Base-by-base conservation (phyloP, 2,888 invertebrate genomes). In the Luffia ferchaultella region DNA sequence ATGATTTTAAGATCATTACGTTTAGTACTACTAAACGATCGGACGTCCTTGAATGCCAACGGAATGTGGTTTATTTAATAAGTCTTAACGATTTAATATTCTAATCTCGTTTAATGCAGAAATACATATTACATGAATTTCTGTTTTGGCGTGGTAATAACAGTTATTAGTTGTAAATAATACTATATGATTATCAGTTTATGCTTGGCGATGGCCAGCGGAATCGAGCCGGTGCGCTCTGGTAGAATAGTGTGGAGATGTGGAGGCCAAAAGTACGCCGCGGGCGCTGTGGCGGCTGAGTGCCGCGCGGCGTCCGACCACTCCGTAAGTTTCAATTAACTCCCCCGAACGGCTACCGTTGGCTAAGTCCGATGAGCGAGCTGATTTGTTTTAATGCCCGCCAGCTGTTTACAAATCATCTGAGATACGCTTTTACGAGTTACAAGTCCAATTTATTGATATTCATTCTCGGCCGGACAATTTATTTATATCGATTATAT, bases 401-500 rank as follows among this genome's bases (percentile, higher is more conserved):
- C 76, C 72, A 76, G 80, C 79, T 77, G 78, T 77, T 79, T 78
- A 80, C 76, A 77, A 51, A 73, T 76, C 76, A 80, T 78, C 77
- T 76, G 78, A 76, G 73, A 78, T 77, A 78, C 75, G 76, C 78
- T 79, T 79, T 79, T 78, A 80, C 69, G 72, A 73, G 73, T 75
- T 65, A 69, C 73, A 70, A 73, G 75, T 77, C 73, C 76, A 78
- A 82, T 79, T 79, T 82, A 79, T 78, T 71, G 73, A 74, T 76
- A 75, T 75, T 74, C 70, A 68, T 76, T 76, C 73, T 67, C 65
- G 67, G 68, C 63, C 70, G 63, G 67, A 74, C 76, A 76, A 79
- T 80, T 78, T 79, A 80, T 79, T 74, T 72, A 70, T 75, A 73
- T 74, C 68, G 75, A 73, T 77, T 72, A 74, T 75, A 67, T 63